These are phyloP conservation scores for Brachypterus glaber DNA, from an alignment of 2,888 invertebrate genomes.

Conservation along the genomic window DNA sequence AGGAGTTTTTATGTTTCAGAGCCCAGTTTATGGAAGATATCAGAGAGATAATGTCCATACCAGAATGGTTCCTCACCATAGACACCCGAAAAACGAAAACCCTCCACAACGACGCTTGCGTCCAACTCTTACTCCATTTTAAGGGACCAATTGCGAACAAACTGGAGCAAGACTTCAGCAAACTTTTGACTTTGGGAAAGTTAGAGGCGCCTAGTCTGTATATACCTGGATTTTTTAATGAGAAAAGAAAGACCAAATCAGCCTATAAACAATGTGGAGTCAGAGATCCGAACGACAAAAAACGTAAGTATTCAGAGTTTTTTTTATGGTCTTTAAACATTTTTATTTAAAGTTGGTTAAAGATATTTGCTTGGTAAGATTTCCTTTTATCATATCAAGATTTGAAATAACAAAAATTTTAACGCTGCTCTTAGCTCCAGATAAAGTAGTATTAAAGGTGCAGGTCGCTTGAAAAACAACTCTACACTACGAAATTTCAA, in stretches of 20 bases:
- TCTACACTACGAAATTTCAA: too few species aligned
- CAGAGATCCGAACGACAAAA: conserved; percentile 63
- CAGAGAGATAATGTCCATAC: conserved; percentile 71
- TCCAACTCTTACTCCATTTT: conserved; percentile 81
- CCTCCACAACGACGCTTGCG: conserved; percentile 68
- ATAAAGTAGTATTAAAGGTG: too few species aligned
- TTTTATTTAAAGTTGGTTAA: too few species aligned
- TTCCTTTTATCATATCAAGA: too few species aligned
- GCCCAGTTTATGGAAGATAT: conserved; percentile 77
- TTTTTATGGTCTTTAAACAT: too few species aligned
- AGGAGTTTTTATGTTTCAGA: conserved; percentile 41
- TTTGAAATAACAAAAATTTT: too few species aligned
- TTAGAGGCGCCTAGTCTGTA: conserved; percentile 65
- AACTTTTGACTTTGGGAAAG: conserved; percentile 62
- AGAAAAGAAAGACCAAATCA: conserved; percentile 59
- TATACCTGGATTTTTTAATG: conserved; percentile 66
- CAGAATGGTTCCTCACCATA: conserved; percentile 82
- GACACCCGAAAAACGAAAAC: conserved; percentile 71
- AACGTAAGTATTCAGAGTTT: background rate
- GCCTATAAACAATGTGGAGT: conserved; percentile 70
- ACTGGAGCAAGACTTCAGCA: conserved; percentile 72
- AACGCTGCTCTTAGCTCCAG: too few species aligned
- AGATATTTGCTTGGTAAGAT: too few species aligned
- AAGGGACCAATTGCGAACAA: conserved; percentile 69
- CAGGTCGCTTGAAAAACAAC: too few species aligned